Conservation (phyloP, 1,140 invertebrate genomes). For the Eumeta japonica region DNA sequence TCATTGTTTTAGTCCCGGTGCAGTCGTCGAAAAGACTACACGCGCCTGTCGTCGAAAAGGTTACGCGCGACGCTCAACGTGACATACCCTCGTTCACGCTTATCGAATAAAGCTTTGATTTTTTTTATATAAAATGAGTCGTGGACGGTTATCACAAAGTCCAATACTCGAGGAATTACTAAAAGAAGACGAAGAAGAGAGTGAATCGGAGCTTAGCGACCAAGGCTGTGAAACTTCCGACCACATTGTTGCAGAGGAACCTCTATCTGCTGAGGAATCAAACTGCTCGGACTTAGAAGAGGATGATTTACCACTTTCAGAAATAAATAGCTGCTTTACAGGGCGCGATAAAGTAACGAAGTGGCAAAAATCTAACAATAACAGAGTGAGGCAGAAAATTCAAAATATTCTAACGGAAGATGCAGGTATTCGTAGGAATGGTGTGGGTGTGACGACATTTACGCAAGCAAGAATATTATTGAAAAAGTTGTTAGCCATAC, state of each 20-base stretch:
- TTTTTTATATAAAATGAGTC: constrained; percentile 24
- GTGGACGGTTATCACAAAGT: constrained; percentile 16
- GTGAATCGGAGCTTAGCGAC: constrained; percentile 20
- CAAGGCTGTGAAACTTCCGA: constrained; percentile 21
- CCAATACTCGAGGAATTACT: constrained; percentile 17
- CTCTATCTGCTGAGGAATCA: constrained; percentile 15
- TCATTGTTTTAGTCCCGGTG: constrained; percentile 15
- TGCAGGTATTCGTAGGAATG: constrained; percentile 12
- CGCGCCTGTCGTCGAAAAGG: constrained; percentile 13
- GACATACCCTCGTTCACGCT: constrained; percentile 13
- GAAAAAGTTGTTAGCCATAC: constrained; percentile 16
- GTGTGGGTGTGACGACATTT: constrained; percentile 13
- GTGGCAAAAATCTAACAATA: too few species aligned
- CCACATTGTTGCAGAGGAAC: constrained; percentile 15
- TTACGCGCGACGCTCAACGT: constrained; percentile 14
- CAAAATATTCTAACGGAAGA: constrained; percentile 21
- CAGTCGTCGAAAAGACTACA: constrained; percentile 18
- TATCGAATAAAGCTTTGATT: constrained; percentile 12
- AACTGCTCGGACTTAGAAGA: constrained; percentile 16
- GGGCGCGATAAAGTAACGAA: too few species aligned
- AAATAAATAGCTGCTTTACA: constrained; percentile 19
- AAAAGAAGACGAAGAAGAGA: constrained; percentile 21
- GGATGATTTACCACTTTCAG: constrained; percentile 15
- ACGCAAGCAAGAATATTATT: constrained; percentile 17
- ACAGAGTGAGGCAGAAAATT: constrained; percentile 18